Conservation (phyloP, 2,888 invertebrate species). For the Ophion slaviceki region DNA sequence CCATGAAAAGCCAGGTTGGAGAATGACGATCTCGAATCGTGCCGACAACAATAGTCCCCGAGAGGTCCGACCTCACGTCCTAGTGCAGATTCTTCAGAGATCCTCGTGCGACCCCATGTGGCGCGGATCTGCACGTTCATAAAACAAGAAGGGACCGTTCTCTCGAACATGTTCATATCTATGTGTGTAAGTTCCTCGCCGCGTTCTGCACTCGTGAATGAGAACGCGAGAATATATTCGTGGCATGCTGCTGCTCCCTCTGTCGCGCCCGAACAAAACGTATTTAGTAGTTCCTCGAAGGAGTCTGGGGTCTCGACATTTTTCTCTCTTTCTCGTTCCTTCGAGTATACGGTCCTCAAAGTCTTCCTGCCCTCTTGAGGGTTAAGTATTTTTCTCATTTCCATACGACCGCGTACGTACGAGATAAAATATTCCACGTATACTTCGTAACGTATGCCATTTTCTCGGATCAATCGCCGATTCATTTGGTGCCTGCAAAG, state of each 20-base stretch:
- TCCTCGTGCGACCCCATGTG: constrained; percentile 61
- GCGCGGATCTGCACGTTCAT: constrained; percentile 53
- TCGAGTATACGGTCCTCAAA: background rate
- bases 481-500: background rate
- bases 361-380: background rate
- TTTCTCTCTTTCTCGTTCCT: background rate
- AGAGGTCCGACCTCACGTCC: constrained; percentile 56
- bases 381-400: background rate
- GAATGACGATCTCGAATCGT: constrained; percentile 53
- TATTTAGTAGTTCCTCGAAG: constrained; percentile 43
- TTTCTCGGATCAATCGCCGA: constrained; percentile 16
- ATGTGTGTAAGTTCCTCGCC: background rate
- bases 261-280: constrained; percentile 43
- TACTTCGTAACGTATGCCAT: constrained; percentile 5
- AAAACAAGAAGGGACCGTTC: constrained; percentile 35
- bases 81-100: constrained; percentile 58
- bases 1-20: constrained; percentile 20
- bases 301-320: constrained; percentile 32
- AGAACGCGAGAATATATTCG: constrained; percentile 48
- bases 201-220: constrained; percentile 45
- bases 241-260: constrained; percentile 58
- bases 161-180: constrained; percentile 7
- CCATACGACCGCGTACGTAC: background rate
- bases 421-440: background rate
- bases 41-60: constrained; percentile 56